Evolutionary conservation across 64 coral and sea anemone genomes (phyloP).

Genomic region (Montipora cactus): DNA sequence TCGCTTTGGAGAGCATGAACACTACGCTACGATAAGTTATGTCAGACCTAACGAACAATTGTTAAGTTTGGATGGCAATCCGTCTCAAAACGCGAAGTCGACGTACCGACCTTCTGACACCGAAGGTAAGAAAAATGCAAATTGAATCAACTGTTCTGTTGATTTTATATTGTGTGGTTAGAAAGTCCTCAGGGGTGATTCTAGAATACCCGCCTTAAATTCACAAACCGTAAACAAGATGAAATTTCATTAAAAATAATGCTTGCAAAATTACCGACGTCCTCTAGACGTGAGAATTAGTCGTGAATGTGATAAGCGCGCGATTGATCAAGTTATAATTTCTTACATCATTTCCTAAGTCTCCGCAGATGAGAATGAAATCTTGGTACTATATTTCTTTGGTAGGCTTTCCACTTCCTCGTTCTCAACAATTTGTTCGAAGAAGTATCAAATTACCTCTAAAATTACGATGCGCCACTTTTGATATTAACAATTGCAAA

Average conservation of each 20-base stretch:
- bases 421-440: neutral
- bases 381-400: neutral
- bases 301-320: neutral
- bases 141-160: neutral
- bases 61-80: neutral
- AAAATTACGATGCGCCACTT: no score
- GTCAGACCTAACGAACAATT: slow-evolving; percentile 33
- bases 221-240: no score
- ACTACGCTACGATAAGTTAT: slow-evolving; percentile 71
- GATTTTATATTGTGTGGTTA: neutral
- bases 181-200: neutral
- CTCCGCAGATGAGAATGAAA: no score
- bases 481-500: no score
- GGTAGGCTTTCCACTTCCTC: neutral
- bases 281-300: no score
- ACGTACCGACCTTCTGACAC: neutral
- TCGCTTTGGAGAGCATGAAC: slow-evolving; percentile 49
- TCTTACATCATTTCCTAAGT: neutral
- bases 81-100: neutral
- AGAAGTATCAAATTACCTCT: neutral
- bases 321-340: neutral
- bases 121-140: neutral
- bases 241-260: neutral
- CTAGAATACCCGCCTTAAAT: no score
- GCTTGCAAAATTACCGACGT: neutral